Conservation (phyloP, 2,888 invertebrate genomes). For the Anagyrus pseudococci region DNA sequence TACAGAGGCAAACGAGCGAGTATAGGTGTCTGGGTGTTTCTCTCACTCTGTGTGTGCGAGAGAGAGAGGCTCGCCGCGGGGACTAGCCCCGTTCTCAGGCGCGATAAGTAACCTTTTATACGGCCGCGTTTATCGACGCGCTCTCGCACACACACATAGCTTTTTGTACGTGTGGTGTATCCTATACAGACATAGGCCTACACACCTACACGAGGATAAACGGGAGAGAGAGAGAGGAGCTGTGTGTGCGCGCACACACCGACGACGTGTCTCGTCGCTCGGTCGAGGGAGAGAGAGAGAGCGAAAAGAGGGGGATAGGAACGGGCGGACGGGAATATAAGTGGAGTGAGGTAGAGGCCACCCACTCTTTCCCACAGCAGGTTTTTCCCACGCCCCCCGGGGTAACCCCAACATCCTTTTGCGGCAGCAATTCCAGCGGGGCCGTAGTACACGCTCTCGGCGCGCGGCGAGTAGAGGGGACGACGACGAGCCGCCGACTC, state of each 20-base stretch:
- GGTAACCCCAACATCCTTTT: slow-evolving; percentile 54
- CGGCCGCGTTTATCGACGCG: slow-evolving; percentile 34
- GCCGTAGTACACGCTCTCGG: too few species aligned
- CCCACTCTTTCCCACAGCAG: slow-evolving; percentile 85
- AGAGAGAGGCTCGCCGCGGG: background rate
- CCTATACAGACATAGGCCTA: background rate
- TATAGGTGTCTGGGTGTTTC: background rate
- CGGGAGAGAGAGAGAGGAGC: slow-evolving; percentile 5
- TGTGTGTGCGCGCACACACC: slow-evolving; percentile 5
- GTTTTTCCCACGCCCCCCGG: slow-evolving; percentile 77
- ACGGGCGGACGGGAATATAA: background rate
- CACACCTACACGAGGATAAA: background rate
- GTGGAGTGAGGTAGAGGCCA: slow-evolving; percentile 66
- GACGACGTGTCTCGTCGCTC: too few species aligned
- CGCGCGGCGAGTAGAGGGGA: background rate
- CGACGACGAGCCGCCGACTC: slow-evolving; percentile 12
- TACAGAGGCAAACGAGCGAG: background rate
- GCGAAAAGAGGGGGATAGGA: background rate
- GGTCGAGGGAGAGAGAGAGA: slow-evolving; percentile 14
- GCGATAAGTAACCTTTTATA: slow-evolving; percentile 39
- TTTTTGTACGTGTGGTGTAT: background rate
- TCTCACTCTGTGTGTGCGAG: background rate
- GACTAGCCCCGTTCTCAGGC: slow-evolving; percentile 29
- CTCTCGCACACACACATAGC: background rate
- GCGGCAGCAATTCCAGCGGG: slow-evolving; percentile 46